Base-by-base conservation (phyloP, 2,888 invertebrate genomes). In the Exocentrus adspersus region DNA sequence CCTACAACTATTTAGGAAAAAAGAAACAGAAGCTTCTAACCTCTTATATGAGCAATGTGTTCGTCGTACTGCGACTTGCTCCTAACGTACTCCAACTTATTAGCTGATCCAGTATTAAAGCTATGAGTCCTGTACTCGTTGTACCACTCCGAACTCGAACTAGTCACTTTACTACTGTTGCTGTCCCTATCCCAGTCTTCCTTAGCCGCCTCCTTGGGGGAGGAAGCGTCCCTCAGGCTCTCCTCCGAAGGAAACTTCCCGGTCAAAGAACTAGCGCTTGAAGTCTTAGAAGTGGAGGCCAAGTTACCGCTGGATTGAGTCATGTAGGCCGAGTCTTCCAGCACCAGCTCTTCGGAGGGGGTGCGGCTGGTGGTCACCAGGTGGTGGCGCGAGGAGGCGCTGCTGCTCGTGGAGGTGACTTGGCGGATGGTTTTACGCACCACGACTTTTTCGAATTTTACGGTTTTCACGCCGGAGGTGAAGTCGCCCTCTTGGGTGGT, bases 51-150 rank as follows among this genome's bases (percentile, higher is more conserved):
- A 75, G 90, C 91, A 80, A 94, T 94, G 84, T 94, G 94, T 60
- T 91, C 90, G 83, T 94, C 94, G 83, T 92, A 94, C 83, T 93
- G 92, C 77, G 91, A 91, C 80, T 90, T 90, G 83, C 91, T 92
- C 79, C 92, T 87, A 70, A 89, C 86, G 77, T 88, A 91, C 73
- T 92, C 91, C 84, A 89, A 87, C 79, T 88, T 88, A n/a, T n/a
- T n/a, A 46, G 88, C 86, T 65, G 89, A 86, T 68, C 88, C 88
- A 60, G 87, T 85, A 79, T 90, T 90, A 79, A 92, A 86, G 76
- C 85, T 86, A 72, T 85, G 85, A 71, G 82, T 84, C 64, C 83
- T 81, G 72, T 86, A 88, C 72, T 87, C 87, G 72, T 84, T 82
- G 75, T 87, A 87, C 88, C 88, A 87, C 73, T 87, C 87, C 32